These are phyloP conservation scores for Holacanthella duospinosa DNA, from an alignment of 2,888 invertebrate species.

Conservation along the genomic window DNA sequence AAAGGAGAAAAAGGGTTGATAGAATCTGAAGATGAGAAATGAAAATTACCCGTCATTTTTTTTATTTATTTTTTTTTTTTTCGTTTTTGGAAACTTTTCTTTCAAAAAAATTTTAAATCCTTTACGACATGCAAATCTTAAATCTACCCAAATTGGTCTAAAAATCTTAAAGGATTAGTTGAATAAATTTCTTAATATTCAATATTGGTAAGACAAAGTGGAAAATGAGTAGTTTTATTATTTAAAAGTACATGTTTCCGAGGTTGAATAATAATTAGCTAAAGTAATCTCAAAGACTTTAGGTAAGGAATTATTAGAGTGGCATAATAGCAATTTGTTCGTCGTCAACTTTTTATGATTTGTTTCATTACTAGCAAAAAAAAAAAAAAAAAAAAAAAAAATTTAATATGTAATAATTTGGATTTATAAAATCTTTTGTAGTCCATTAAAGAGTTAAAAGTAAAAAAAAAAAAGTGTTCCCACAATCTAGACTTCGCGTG, in stretches of 20 bases:
- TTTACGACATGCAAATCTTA: too few relatives aligned
- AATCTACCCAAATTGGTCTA: too few relatives aligned
- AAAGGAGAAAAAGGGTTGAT: neutral
- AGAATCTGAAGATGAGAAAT: neutral
- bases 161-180: too few relatives aligned
- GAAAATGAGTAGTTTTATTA: neutral
- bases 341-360: constrained; percentile 6
- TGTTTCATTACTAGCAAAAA: neutral
- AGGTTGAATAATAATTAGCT: neutral
- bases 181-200: too few relatives aligned
- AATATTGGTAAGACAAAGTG: too few relatives aligned
- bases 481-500: constrained; percentile 38
- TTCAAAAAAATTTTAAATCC: neutral
- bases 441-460: constrained; percentile 17
- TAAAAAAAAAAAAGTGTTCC: constrained; percentile 36
- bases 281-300: neutral
- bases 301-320: too few relatives aligned
- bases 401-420: neutral
- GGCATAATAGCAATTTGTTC: constrained; percentile 29
- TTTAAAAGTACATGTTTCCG: neutral
- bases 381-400: neutral
- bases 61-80: neutral
- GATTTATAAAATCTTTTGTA: neutral
- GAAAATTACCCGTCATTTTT: neutral
- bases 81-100: neutral